A percentile compares a stretch with the other conserved stretches of the same genome.
phyloP scores from a whole-genome alignment of 1,140 invertebrate genomes.

The Bombus difficillimus region DNA sequence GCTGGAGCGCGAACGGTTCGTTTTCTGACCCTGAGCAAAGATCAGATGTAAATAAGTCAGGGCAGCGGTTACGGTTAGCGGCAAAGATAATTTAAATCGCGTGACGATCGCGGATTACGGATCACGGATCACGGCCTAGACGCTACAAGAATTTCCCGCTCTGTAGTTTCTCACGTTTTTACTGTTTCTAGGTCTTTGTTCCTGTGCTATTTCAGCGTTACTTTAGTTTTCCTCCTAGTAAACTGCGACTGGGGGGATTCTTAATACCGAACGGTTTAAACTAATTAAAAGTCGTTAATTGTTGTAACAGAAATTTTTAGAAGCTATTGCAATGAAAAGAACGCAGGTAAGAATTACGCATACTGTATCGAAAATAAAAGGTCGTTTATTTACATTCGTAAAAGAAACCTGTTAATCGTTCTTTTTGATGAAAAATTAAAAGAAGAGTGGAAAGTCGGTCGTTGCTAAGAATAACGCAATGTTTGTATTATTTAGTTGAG shows the following conservation, averaged over 20 bases:
- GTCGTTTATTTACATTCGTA: not conserved
- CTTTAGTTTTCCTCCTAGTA: not conserved
- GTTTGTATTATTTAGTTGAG: not conserved
- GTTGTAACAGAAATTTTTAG: not conserved
- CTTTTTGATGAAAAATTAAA: not conserved
- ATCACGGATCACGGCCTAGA: not conserved
- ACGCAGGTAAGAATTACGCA: not conserved
- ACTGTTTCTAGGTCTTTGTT: not conserved
- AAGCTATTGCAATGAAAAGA: not conserved
- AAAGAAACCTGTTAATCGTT: not conserved
- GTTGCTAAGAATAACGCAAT: not conserved
- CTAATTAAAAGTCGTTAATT: not conserved
- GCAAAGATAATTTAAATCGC: slow-evolving; percentile 17
- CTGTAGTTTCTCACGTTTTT: not conserved
- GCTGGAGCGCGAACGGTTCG: not conserved
- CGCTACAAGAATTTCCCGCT: slow-evolving; percentile 15
- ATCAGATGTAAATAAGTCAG: not conserved
- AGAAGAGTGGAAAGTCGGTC: not conserved
- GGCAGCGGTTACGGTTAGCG: not conserved
- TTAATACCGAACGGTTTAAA: not conserved
- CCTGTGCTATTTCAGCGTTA: not conserved
- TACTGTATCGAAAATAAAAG: not conserved
- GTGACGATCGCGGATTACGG: not conserved
- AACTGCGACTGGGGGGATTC: not conserved
- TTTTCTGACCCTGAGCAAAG: slow-evolving; percentile 14